These are phyloP conservation scores for Branchinecta lindahli DNA, from an alignment of 1,140 invertebrate genomes.

Conservation along the genomic window DNA sequence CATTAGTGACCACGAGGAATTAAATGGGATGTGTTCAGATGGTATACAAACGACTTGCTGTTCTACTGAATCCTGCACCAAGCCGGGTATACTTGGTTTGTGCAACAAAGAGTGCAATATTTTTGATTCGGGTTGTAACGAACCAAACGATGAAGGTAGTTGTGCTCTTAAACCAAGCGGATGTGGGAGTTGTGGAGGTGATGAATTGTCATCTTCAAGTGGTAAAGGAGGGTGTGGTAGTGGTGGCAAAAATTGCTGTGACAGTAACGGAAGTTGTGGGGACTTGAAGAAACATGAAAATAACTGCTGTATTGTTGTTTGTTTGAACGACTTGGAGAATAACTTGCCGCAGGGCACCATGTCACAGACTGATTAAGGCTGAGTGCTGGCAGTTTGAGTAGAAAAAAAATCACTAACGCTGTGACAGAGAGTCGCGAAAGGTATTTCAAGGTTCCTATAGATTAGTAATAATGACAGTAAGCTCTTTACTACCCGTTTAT, in stretches of 20 bases:
- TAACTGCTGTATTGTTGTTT: conserved; percentile 1
- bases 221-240: not conserved
- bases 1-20: not conserved
- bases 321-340: not conserved
- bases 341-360: not conserved
- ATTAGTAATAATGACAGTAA: too few relatives aligned
- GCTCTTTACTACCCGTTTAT: too few relatives aligned
- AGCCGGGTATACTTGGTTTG: not conserved
- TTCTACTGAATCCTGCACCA: not conserved
- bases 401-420: not conserved
- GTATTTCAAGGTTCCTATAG: too few relatives aligned
- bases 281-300: not conserved
- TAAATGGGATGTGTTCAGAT: conserved; percentile 3
- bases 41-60: conserved; percentile 2
- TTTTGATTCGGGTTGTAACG: not conserved
- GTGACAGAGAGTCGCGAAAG: too few relatives aligned
- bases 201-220: too few relatives aligned
- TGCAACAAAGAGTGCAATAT: conserved; percentile 1
- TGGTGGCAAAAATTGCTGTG: not conserved
- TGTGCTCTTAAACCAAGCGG: not conserved
- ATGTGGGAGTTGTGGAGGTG: too few relatives aligned
- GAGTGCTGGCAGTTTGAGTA: not conserved
- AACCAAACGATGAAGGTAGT: not conserved
- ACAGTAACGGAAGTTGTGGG: not conserved
- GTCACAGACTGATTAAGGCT: not conserved